Evolutionary conservation across 2,113 vertebrate species (phyloP).

Genomic region (Puffinus mauretanicus): DNA sequence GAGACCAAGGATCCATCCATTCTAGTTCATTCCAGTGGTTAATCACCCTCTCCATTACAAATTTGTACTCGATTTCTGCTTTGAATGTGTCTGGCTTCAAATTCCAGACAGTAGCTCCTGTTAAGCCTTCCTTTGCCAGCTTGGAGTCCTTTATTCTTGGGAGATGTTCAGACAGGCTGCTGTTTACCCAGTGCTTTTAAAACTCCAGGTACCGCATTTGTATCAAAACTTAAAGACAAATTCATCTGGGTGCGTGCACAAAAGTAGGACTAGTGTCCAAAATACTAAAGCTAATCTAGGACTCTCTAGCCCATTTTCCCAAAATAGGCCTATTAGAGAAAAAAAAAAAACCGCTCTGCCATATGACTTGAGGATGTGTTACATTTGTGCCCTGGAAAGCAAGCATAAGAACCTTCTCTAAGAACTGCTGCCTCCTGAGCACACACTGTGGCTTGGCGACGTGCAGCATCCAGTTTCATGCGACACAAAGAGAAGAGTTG

Average conservation of each 20-base stretch:
- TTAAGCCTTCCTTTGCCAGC: background rate
- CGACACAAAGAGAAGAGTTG: too few relatives aligned
- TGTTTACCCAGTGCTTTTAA: conserved; percentile 1
- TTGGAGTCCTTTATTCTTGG: background rate
- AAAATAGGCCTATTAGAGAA: conserved; percentile 29
- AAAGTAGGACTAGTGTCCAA: conserved; percentile 61
- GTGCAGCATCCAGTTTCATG: background rate
- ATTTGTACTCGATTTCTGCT: background rate
- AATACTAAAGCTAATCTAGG: conserved; percentile 61
- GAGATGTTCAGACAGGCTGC: background rate
- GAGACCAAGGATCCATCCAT: background rate
- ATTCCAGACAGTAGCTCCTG: background rate
- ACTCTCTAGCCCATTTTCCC: conserved; percentile 64
- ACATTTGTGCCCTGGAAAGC: conserved; percentile 33
- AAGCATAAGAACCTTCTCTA: conserved; percentile 1
- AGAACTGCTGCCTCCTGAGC: background rate
- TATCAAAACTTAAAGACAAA: background rate
- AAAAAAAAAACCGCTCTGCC: background rate
- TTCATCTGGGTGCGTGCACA: background rate
- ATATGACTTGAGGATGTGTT: conserved; percentile 30
- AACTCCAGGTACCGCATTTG: background rate
- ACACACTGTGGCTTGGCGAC: rapidly evolving
- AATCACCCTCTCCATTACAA: background rate
- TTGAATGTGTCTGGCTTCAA: background rate
- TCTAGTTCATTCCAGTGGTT: background rate